These are phyloP conservation scores for Andrena camellia DNA, from an alignment of 2,888 invertebrate genomes.

Conservation along the genomic window DNA sequence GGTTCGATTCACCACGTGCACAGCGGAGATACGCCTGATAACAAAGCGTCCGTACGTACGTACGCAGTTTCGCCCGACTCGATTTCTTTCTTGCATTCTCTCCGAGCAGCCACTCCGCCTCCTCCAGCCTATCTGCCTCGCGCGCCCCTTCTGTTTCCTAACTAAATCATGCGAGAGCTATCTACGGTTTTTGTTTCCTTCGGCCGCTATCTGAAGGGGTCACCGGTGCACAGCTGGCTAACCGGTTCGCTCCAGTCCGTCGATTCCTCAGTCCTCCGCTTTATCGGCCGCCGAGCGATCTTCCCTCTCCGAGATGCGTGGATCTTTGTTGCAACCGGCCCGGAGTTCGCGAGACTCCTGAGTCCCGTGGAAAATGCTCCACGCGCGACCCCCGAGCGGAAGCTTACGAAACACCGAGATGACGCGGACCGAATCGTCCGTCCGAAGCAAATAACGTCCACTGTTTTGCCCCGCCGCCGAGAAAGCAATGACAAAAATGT, in stretches of 20 bases:
- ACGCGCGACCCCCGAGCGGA: not conserved
- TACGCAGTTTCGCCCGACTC: too few species aligned
- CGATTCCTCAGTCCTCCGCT: conserved; percentile 9
- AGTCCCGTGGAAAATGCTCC: not conserved
- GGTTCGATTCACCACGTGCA: too few species aligned
- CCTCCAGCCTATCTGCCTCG: not conserved
- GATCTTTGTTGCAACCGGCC: not conserved
- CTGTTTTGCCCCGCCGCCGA: not conserved
- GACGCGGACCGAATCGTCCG: too few species aligned
- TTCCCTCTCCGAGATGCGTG: conserved; percentile 28
- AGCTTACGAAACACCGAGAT: conserved; percentile 5
- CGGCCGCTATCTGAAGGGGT: conserved; percentile 52
- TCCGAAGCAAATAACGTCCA: too few species aligned
- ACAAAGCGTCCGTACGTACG: too few species aligned
- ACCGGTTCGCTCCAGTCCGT: conserved; percentile 60
- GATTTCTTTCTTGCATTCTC: not conserved
- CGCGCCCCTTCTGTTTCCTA: conserved; percentile 1
- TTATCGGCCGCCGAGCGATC: conserved; percentile 21
- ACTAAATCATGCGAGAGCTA: conserved; percentile 64
- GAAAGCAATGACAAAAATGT: not conserved
- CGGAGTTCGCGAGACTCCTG: too few species aligned
- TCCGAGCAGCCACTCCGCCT: not conserved
- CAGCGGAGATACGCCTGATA: too few species aligned
- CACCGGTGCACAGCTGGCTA: conserved; percentile 60
- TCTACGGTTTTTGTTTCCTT: conserved; percentile 44